Evolutionary conservation across 2,888 invertebrate genomes (phyloP).

Genomic region (Geophilus truncorum): DNA sequence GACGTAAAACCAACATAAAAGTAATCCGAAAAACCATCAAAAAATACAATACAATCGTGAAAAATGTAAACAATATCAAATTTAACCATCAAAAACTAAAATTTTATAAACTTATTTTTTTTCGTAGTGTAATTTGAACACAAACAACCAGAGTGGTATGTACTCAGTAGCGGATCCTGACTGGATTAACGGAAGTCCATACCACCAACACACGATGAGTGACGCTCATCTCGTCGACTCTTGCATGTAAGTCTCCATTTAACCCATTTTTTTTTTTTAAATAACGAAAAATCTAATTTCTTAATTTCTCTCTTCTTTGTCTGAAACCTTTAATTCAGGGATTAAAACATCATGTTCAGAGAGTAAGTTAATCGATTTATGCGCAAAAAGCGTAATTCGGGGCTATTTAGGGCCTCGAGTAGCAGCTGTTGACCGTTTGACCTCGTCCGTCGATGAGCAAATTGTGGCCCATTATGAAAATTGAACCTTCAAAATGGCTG

Average conservation of each 20-base stretch:
- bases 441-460: not conserved
- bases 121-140: not conserved
- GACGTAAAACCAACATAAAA: too few species aligned
- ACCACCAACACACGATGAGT: not conserved
- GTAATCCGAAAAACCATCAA: too few species aligned
- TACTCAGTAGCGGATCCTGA: not conserved
- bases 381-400: too few species aligned
- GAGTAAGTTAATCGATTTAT: too few species aligned
- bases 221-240: conserved; percentile 19
- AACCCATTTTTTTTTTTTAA: too few species aligned
- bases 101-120: not conserved
- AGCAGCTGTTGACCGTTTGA: not conserved
- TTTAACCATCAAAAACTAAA: too few species aligned
- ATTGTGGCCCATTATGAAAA: not conserved
- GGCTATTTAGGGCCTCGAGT: not conserved
- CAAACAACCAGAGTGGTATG: not conserved
- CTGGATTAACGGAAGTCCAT: not conserved
- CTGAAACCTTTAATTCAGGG: not conserved
- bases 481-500: not conserved
- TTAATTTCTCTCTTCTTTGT: not conserved
- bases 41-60: too few species aligned
- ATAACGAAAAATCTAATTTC: not conserved
- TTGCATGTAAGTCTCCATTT: conserved; percentile 30
- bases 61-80: too few species aligned
- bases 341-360: conserved; percentile 30